Evolutionary conservation across 1,140 invertebrate genomes (phyloP), one percentile per base, ranked within the genome.

Genomic region (Batillaria attramentaria): DNA sequence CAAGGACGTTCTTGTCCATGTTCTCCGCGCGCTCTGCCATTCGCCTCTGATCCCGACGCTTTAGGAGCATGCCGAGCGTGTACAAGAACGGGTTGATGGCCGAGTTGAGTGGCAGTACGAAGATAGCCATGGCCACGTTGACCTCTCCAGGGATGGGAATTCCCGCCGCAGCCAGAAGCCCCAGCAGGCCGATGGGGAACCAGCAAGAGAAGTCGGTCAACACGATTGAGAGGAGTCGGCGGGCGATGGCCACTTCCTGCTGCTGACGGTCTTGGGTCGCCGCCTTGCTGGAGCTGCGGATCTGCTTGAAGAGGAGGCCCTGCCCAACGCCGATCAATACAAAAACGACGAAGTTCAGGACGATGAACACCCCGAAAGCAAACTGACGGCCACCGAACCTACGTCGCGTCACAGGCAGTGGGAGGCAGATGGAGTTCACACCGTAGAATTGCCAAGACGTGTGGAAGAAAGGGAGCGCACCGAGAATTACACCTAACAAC

Each of bases 51-150:
- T n/a, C n/a, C n/a, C n/a, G n/a, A n/a, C n/a, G n/a, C n/a, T 73
- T n/a, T 33, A 69, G 57, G 13, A 79, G 39, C 10, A 35, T 13
- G 72, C 76, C 76, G 3, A 69, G 65, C 2, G 85, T 85, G 69
- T 86, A 86, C 1, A 86, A 69, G 28, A 86, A 81, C 1, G 85
- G 85, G 37, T 86, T 84, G 18, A 86, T 50, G 6, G 85, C 83
- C 0, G 83, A 82, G 41, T 86, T 86, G 3, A 82, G 46, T 0
- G 85, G 83, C 24, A 84, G 65, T n/a, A 84, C 72, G 46, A 86
- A 84, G 6, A 86, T 82, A 6, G 82, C 81, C 0, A 79, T 68
- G 79, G 79, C 83, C 1, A 82, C 80, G 62, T 86, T 83, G 20
- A 84, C 79, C 43, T 81, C 83, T 2, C 81, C 80, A 13, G 78